A percentile compares a stretch with the other conserved stretches of the same genome.
These are phyloP conservation scores for Ploceus nigricollis DNA, from an alignment of 2,113 vertebrate species.

Conservation along the genomic window DNA sequence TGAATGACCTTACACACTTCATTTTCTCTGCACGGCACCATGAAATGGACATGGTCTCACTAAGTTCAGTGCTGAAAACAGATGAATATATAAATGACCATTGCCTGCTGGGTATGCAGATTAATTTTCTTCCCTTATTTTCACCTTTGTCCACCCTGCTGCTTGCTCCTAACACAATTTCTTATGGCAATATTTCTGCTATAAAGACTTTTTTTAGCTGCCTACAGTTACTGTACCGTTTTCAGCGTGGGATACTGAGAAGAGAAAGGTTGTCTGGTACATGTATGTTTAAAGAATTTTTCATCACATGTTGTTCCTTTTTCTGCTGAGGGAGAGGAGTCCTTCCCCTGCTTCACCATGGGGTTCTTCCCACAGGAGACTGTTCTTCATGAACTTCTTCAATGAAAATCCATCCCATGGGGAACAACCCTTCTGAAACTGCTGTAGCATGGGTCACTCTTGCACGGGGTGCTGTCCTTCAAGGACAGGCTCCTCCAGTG, in stretches of 20 bases:
- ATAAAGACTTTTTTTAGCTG: neutral
- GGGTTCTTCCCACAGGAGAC: neutral
- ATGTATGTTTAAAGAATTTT: neutral
- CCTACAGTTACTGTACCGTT: neutral
- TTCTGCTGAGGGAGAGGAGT: neutral
- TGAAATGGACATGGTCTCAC: constrained; percentile 89
- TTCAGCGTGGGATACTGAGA: neutral
- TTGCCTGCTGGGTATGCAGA: constrained; percentile 95
- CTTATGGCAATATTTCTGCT: neutral
- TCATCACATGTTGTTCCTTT: neutral
- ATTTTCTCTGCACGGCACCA: constrained; percentile 82
- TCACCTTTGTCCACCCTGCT: constrained; percentile 81
- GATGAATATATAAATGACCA: constrained; percentile 91
- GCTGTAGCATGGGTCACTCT: neutral
- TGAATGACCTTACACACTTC: constrained; percentile 83
- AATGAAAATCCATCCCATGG: rapidly evolving
- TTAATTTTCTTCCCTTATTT: constrained; percentile 84
- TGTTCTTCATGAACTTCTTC: neutral
- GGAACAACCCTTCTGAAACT: no score
- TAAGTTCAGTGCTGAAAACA: constrained; percentile 85
- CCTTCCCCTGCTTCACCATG: neutral
- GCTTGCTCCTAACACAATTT: constrained; percentile 55
- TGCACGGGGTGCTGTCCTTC: rapidly evolving
- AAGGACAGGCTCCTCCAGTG: neutral
- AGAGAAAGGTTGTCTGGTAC: rapidly evolving